These are phyloP conservation scores for Gymnodraco acuticeps DNA, from an alignment of 2,797 vertebrate species.

Conservation along the genomic window DNA sequence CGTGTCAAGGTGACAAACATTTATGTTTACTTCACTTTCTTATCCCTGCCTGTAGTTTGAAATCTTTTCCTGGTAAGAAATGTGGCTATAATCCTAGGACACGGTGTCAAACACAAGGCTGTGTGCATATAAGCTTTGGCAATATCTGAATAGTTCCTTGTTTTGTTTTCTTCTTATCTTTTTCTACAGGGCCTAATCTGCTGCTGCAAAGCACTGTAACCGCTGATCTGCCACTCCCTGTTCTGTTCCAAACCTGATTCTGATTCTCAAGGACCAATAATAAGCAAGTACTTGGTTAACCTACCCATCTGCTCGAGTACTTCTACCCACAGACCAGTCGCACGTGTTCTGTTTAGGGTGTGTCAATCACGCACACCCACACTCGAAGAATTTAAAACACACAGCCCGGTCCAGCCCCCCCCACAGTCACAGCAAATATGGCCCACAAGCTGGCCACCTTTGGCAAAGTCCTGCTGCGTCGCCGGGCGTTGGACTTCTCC, in stretches of 20 bases:
- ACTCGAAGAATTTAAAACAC: constrained; percentile 48
- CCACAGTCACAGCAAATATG: constrained; percentile 74
- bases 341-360: constrained; percentile 41
- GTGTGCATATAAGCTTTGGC: constrained; percentile 41
- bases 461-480: constrained; percentile 89
- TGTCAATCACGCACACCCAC: constrained; percentile 57
- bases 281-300: constrained; percentile 20
- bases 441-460: constrained; percentile 74
- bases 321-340: constrained; percentile 26
- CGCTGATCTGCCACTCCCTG: constrained; percentile 41
- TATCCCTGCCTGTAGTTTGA: neutral
- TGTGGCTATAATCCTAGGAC: constrained; percentile 36
- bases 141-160: constrained; percentile 36
- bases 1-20: neutral
- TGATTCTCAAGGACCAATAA: constrained; percentile 18
- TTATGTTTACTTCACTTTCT: neutral
- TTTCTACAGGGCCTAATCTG: constrained; percentile 67
- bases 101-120: constrained; percentile 18
- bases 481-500: constrained; percentile 84
- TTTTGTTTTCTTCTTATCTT: constrained; percentile 62
- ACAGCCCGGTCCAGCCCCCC: constrained; percentile 48
- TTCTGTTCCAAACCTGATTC: neutral
- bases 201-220: constrained; percentile 42
- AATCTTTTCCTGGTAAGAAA: constrained; percentile 25
- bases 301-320: constrained; percentile 34